Evolutionary conservation across 23 tunicate genomes (phyloP).

Genomic region (Phallusia fumigata): DNA sequence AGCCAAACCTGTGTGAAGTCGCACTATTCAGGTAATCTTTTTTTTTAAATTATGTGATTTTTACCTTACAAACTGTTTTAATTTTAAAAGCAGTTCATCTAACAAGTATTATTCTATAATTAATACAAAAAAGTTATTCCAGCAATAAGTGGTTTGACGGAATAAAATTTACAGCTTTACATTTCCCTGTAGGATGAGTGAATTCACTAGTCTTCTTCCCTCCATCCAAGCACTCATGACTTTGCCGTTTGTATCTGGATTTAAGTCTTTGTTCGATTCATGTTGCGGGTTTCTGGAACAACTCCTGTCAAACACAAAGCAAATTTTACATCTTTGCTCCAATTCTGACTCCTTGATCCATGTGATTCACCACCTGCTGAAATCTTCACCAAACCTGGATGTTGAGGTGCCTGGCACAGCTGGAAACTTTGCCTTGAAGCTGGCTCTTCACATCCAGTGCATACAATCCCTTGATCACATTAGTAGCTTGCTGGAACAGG

Average conservation of each 20-base stretch:
- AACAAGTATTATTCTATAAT: too few species aligned
- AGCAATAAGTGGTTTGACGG: too few species aligned
- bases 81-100: not conserved
- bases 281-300: conserved; percentile 44
- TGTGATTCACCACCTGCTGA: conserved; percentile 59
- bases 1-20: not conserved
- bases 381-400: conserved; percentile 48
- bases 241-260: conserved; percentile 75
- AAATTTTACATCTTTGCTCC: conserved; percentile 52
- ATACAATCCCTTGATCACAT: conserved; percentile 77
- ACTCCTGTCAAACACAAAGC: conserved; percentile 43
- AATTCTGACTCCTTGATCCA: conserved; percentile 48
- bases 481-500: conserved; percentile 35
- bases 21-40: not conserved
- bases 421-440: conserved; percentile 59
- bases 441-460: conserved; percentile 62
- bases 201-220: conserved; percentile 43
- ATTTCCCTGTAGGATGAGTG: conserved; percentile 56
- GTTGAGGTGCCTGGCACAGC: conserved; percentile 59
- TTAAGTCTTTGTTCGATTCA: conserved; percentile 33
- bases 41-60: not conserved
- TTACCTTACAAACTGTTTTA: not conserved
- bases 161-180: not conserved
- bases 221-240: conserved; percentile 66
- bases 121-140: too few species aligned